Percentiles rank a stretch among this genome's conserved stretches.
phyloP scores from a whole-genome alignment of 1,140 invertebrate genomes.

The Amyelois transitella region DNA sequence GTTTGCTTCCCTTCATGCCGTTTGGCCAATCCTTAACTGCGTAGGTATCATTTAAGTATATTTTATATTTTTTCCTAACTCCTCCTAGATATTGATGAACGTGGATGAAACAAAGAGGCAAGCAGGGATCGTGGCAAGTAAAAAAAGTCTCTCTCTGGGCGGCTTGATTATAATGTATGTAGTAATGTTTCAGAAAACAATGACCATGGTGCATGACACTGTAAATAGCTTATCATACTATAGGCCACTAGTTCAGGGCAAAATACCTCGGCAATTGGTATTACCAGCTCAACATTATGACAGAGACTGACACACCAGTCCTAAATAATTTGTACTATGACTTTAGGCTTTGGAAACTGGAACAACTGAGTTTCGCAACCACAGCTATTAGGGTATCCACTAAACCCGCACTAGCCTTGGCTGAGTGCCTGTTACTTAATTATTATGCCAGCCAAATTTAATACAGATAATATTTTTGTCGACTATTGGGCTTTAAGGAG shows the following conservation, averaged over 20 bases:
- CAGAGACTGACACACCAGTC: constrained; percentile 46
- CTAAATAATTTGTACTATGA: constrained; percentile 68
- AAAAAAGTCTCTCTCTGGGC: too few species aligned
- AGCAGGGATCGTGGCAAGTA: too few species aligned
- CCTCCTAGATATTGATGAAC: too few species aligned
- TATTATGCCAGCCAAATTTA: constrained; percentile 71
- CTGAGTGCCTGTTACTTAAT: constrained; percentile 67
- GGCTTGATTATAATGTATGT: too few species aligned
- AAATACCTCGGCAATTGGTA: constrained; percentile 4
- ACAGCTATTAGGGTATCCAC: constrained; percentile 55
- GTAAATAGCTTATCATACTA: neutral
- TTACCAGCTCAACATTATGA: constrained; percentile 47
- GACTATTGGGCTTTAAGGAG: constrained; percentile 9
- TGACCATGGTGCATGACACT: neutral
- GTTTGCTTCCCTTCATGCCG: too few species aligned
- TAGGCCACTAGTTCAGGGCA: neutral
- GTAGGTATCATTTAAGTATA: too few species aligned
- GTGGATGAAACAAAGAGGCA: too few species aligned
- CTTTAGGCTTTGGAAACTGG: constrained; percentile 63
- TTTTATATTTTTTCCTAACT: too few species aligned
- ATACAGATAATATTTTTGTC: constrained; percentile 56
- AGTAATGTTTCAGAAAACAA: too few species aligned
- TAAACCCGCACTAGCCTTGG: constrained; percentile 55
- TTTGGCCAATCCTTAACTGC: too few species aligned
- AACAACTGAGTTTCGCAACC: constrained; percentile 64